These are phyloP conservation scores for Diprion similis DNA, from an alignment of 1,140 invertebrate species.

Conservation along the genomic window DNA sequence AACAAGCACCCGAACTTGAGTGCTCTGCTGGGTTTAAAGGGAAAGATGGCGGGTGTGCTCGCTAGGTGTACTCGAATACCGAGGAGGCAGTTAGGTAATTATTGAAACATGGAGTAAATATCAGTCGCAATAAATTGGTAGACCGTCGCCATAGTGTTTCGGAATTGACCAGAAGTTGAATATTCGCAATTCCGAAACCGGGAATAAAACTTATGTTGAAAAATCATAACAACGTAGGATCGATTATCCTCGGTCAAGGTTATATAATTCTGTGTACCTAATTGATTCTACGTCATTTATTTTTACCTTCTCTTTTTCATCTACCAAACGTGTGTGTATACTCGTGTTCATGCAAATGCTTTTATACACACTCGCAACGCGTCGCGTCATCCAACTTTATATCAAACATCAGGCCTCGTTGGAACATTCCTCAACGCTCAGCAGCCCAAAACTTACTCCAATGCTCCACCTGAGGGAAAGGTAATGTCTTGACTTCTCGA, in stretches of 20 bases:
- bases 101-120: slow-evolving; percentile 9
- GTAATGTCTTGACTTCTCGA: slow-evolving; percentile 29
- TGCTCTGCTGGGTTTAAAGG: slow-evolving; percentile 6
- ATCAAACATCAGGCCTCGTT: slow-evolving; percentile 44
- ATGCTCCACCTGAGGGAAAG: slow-evolving; percentile 56
- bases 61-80: slow-evolving; percentile 65
- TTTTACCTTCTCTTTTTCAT: no score
- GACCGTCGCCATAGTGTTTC: not conserved
- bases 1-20: no score
- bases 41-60: slow-evolving; percentile 70
- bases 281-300: slow-evolving; percentile 25
- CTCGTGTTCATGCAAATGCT: no score
- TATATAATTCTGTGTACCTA: slow-evolving; percentile 52
- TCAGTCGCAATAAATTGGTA: not conserved
- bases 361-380: no score
- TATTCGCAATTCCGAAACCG: not conserved
- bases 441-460: slow-evolving; percentile 46
- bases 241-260: slow-evolving; percentile 37
- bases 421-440: slow-evolving; percentile 43
- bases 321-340: no score
- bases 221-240: not conserved
- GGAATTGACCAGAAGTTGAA: not conserved
- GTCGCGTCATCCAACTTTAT: no score
- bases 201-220: slow-evolving; percentile 5
- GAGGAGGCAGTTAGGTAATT: slow-evolving; percentile 66